Evolutionary conservation across 2,797 vertebrate species (phyloP).

Genomic region (Coregonus sp.): DNA sequence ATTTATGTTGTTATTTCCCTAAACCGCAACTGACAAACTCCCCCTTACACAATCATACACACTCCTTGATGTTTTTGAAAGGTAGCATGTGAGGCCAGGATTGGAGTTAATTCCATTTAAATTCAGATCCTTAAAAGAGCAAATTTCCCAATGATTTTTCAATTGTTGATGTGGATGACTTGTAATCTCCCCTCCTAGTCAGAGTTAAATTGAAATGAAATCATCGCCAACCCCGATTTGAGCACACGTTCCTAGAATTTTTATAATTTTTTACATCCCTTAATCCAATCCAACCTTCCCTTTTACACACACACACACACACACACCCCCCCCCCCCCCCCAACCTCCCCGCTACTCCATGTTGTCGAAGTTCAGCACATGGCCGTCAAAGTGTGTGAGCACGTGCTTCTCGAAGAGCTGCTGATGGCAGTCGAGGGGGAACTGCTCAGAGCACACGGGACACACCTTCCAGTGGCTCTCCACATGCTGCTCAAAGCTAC

Average conservation of each 20-base stretch:
- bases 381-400: slow-evolving; percentile 94
- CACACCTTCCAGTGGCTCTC: slow-evolving; percentile 99
- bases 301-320: no score
- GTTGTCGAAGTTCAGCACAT: slow-evolving; percentile 92
- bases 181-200: neutral
- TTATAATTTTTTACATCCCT: neutral
- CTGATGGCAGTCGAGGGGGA: slow-evolving; percentile 93
- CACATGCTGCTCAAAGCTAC: slow-evolving; percentile 94
- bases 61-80: no score
- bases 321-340: no score
- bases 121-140: neutral
- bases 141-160: neutral
- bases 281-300: no score
- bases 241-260: neutral
- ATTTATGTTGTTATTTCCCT: neutral
- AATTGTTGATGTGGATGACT: neutral
- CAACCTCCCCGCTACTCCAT: slow-evolving; percentile 54
- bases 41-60: neutral
- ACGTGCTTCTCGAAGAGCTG: slow-evolving; percentile 92
- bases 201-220: neutral
- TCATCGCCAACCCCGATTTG: neutral
- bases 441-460: slow-evolving; percentile 95
- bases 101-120: no score
- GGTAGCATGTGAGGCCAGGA: no score
- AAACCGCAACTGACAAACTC: neutral